Percentiles rank a stretch among this genome's conserved stretches.
These are phyloP conservation scores for Harpagifer antarcticus DNA, from an alignment of 2,797 vertebrate species.

Conservation along the genomic window DNA sequence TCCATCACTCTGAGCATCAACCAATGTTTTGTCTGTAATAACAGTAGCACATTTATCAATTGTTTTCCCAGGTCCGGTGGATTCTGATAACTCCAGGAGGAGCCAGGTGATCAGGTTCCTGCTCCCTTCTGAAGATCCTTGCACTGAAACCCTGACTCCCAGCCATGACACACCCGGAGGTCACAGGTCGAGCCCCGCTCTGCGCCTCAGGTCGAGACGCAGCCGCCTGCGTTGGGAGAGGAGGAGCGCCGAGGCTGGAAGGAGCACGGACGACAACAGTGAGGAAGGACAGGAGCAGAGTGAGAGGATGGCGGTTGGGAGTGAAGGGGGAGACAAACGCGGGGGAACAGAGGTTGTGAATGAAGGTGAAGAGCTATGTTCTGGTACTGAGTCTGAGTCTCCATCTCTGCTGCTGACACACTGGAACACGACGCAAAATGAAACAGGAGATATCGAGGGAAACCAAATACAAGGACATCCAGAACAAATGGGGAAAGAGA, in stretches of 20 bases:
- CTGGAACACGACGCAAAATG: conserved; percentile 50
- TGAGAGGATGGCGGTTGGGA: conserved; percentile 7
- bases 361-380: conserved; percentile 58
- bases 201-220: conserved; percentile 79
- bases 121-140: conserved; percentile 44
- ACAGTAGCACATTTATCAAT: neutral
- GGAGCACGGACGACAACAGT: conserved; percentile 27
- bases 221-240: conserved; percentile 80
- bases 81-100: conserved; percentile 28
- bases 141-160: conserved; percentile 38
- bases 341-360: conserved; percentile 5
- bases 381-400: conserved; percentile 57
- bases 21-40: neutral
- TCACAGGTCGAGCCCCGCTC: conserved; percentile 57
- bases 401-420: conserved; percentile 76
- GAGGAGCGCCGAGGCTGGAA: conserved; percentile 27
- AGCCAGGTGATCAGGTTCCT: conserved; percentile 44
- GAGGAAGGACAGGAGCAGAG: conserved; percentile 29
- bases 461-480: neutral
- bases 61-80: conserved; percentile 36
- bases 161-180: neutral
- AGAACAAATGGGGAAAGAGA: conserved; percentile 8
- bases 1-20: conserved; percentile 2
- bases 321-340: neutral
- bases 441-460: conserved; percentile 18